These are phyloP conservation scores for Neoitamus cyanurus DNA, from an alignment of 2,888 invertebrate species.

Conservation along the genomic window DNA sequence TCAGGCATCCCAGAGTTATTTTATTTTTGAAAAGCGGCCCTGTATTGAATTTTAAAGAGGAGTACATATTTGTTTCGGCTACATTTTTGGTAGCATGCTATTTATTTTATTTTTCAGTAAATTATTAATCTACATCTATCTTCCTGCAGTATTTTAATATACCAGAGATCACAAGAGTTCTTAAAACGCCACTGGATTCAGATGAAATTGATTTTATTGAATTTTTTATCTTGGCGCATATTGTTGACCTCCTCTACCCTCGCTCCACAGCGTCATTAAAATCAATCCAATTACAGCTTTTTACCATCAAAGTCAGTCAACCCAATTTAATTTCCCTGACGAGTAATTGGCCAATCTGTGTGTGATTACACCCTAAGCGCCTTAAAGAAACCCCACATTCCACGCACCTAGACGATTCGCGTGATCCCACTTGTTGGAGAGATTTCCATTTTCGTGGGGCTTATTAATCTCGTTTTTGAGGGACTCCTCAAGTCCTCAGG, in stretches of 20 bases:
- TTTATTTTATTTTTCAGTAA: no score
- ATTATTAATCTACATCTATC: no score
- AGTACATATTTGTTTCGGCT: no score
- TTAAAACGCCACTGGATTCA: background rate
- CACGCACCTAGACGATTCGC: background rate
- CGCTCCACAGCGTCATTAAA: background rate
- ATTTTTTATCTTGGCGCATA: background rate
- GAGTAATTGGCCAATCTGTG: background rate
- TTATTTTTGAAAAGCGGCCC: no score
- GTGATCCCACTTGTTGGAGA: conserved; percentile 13
- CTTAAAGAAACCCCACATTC: background rate
- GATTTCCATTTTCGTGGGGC: conserved; percentile 36
- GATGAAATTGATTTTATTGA: background rate
- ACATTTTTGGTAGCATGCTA: no score
- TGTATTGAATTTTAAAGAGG: no score
- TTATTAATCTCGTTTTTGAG: conserved; percentile 30
- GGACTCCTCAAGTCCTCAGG: background rate
- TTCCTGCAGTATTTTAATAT: no score
- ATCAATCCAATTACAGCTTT: background rate
- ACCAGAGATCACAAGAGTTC: background rate
- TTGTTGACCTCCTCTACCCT: background rate
- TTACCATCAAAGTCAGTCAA: background rate
- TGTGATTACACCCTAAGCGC: background rate
- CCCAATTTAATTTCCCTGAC: background rate
- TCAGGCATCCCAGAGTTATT: no score